phyloP scores from a whole-genome alignment of 2,888 invertebrate species.

The Drosophila percnosoma region DNA sequence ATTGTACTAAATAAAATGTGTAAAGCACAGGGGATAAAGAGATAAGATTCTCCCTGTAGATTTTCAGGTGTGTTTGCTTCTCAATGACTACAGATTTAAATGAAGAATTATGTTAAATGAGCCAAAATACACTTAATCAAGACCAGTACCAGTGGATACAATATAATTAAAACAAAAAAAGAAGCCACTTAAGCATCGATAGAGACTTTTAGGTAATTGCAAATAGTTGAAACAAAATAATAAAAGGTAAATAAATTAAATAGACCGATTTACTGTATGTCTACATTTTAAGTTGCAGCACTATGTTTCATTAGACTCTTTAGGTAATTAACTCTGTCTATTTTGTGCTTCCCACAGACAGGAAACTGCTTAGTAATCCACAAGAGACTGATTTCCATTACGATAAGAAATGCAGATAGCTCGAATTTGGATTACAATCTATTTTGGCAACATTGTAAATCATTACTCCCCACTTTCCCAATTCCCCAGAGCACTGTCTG shows the following conservation, averaged over 20 bases:
- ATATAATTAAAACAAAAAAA: neutral
- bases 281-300: neutral
- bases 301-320: constrained; percentile 4
- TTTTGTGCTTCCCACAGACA: neutral
- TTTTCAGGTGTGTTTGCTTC: neutral
- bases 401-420: constrained; percentile 60
- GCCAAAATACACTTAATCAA: neutral
- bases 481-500: constrained; percentile 36
- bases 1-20: constrained; percentile 9
- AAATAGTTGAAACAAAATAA: neutral
- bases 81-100: no score
- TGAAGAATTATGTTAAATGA: neutral
- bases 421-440: constrained; percentile 61
- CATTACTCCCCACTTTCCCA: constrained; percentile 60
- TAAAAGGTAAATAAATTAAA: neutral
- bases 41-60: neutral
- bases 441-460: constrained; percentile 73
- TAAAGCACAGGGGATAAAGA: neutral
- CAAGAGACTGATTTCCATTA: constrained; percentile 53
- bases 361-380: constrained; percentile 35
- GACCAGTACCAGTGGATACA: neutral
- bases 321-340: neutral
- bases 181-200: neutral
- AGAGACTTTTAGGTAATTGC: neutral
- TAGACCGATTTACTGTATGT: no score